Conservation (phyloP, 1,140 invertebrate genomes). For the Berghia stephanieae region DNA sequence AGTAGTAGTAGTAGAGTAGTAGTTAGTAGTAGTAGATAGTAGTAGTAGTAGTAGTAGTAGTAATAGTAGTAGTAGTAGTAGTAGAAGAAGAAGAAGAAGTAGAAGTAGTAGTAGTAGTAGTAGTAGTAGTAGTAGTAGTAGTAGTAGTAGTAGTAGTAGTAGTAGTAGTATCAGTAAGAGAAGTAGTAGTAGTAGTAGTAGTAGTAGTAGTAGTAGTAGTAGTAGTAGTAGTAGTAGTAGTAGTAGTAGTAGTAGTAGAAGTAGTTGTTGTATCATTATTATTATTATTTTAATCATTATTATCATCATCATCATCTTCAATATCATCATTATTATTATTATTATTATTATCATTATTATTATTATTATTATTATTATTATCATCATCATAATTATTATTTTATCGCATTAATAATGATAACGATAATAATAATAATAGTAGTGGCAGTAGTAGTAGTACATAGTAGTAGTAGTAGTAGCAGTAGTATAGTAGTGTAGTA, state of each 20-base stretch:
- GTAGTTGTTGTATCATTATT: neutral
- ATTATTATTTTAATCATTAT: neutral
- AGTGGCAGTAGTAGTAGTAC: neutral
- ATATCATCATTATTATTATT: no score
- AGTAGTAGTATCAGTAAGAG: slow-evolving; percentile 6
- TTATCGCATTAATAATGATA: neutral
- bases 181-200: neutral
- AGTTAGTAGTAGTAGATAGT: neutral
- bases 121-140: neutral
- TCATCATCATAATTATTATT: neutral
- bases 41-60: slow-evolving; percentile 1
- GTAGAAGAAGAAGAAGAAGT: neutral
- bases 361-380: neutral
- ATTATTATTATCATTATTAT: neutral
- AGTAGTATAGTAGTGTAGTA: no score
- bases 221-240: neutral
- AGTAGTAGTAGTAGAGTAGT: slow-evolving; percentile 6
- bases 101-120: neutral
- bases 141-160: slow-evolving; percentile 2
- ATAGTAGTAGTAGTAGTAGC: no score
- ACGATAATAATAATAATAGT: neutral
- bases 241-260: slow-evolving; percentile 6
- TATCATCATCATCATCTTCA: no score
- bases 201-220: slow-evolving; percentile 1
- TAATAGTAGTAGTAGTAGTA: neutral